Percentiles rank a stretch among this genome's conserved stretches.
phyloP scores from a whole-genome alignment of 2,888 invertebrate genomes.

The Thera britannica region DNA sequence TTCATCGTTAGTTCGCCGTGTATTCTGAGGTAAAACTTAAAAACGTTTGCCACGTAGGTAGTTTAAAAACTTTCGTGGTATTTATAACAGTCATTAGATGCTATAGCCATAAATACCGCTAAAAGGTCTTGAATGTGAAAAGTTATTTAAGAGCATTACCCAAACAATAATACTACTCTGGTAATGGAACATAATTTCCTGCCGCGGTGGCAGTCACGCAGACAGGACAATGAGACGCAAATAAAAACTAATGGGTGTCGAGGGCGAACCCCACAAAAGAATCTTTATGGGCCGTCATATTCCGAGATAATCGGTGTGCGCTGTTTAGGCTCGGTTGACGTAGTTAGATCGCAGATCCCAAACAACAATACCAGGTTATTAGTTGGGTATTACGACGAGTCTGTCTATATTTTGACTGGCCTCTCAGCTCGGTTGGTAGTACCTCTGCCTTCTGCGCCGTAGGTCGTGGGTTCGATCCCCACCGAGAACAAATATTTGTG shows the following conservation, averaged over 20 bases:
- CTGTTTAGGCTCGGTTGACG: slow-evolving; percentile 12
- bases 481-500: too few species aligned
- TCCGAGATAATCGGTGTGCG: slow-evolving; percentile 19
- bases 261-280: slow-evolving; percentile 22
- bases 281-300: slow-evolving; percentile 25
- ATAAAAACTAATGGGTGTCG: slow-evolving; percentile 27
- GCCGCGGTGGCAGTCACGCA: slow-evolving; percentile 20
- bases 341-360: slow-evolving; percentile 20
- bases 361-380: slow-evolving; percentile 15
- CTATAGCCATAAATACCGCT: slow-evolving; percentile 21
- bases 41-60: slow-evolving; percentile 1
- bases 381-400: slow-evolving; percentile 9
- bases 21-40: not conserved
- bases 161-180: slow-evolving; percentile 23
- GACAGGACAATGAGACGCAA: slow-evolving; percentile 28
- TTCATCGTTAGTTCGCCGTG: not conserved
- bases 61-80: slow-evolving; percentile 12
- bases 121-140: slow-evolving; percentile 27
- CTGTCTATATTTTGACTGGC: not conserved
- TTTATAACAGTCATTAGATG: slow-evolving; percentile 20
- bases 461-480: too few species aligned
- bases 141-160: slow-evolving; percentile 27
- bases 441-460: too few species aligned
- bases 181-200: slow-evolving; percentile 27
- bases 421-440: too few species aligned